Base-by-base conservation (phyloP, 2,888 invertebrate species). In the Beris morrisii region DNA sequence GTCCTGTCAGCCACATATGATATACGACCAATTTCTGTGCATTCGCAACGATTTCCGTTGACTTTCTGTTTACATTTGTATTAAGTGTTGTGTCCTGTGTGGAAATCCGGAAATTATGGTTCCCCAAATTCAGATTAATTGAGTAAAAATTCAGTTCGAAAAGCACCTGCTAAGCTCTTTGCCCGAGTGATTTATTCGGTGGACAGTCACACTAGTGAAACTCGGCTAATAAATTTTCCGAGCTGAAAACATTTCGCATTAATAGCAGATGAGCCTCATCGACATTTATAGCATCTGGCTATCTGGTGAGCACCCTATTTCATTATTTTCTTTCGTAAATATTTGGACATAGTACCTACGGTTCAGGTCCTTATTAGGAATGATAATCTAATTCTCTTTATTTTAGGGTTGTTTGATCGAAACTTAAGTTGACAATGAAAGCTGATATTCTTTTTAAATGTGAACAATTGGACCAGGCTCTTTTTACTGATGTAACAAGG, bases 131-230 rank as follows among this genome's bases (percentile, higher is more conserved):
- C 71, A 70, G 71, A 73, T 72, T 72, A 70, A 70, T 72, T 72
- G 72, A 72, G 71, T 69, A 71, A 70, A 73, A 73, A 72, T 72
- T 71, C 71, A 71, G 72, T 73, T 22, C 43, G 72, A 72, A 72
- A 73, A 71, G 72, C 72, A 70, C 70, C 73, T 72, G 71, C 71
- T 73, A 74, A 72, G 73, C 72, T 72, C 70, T 73, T 70, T 71
- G 72, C 72, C 74, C 75, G 77, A 77, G 76, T 77, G 77, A 77
- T 77, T 77, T 77, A 77, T 76, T 75, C 74, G 74, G 70, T 46
- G 46, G 32, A 61, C 61, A 52, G 4, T 52, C 50, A 38, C 43
- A 61, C 61, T 32, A 32, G 12, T 15, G 43, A 50, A 38, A 73
- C 46, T 72, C 71, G 72, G 38, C 38, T 7, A 15, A 52, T 61